phyloP scores from a whole-genome alignment of 2,888 invertebrate species.

The Cryptocephalus primarius region DNA sequence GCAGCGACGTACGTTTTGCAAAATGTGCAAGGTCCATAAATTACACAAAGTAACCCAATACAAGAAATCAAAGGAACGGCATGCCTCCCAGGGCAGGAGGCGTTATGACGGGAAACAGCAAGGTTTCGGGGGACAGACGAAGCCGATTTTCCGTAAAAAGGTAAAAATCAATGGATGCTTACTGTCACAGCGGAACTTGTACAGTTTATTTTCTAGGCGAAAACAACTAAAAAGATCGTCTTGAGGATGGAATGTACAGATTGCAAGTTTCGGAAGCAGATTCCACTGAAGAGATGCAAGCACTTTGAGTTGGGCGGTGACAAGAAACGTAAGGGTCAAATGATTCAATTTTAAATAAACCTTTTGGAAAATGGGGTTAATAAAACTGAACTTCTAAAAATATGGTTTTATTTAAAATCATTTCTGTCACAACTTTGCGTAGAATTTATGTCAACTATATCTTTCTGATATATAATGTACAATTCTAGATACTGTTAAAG shows the following conservation, averaged over 20 bases:
- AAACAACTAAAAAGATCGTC: conserved; percentile 99
- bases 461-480: too few relatives aligned
- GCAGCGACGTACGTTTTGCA: conserved; percentile 96
- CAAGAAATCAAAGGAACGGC: conserved; percentile 98
- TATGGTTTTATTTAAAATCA: not conserved
- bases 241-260: conserved; percentile 98
- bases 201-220: conserved; percentile 64
- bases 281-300: conserved; percentile 95
- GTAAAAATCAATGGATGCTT: conserved; percentile 40
- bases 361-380: conserved; percentile 4
- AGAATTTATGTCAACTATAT: too few relatives aligned
- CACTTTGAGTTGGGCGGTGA: conserved; percentile 99
- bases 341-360: conserved; percentile 85
- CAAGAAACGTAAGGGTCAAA: conserved; percentile 98
- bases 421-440: not conserved
- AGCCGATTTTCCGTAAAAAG: conserved; percentile 99
- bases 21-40: conserved; percentile 98
- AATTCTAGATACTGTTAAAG: too few relatives aligned
- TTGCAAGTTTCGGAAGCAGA: conserved; percentile 96
- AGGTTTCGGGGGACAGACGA: conserved; percentile 99
- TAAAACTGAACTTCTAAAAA: not conserved
- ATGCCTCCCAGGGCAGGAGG: conserved; percentile 91
- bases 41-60: conserved; percentile 99
- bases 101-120: conserved; percentile 99
- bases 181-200: not conserved